Conservation (phyloP, 2,797 vertebrate genomes). For the Melanogrammus aeglefinus region DNA sequence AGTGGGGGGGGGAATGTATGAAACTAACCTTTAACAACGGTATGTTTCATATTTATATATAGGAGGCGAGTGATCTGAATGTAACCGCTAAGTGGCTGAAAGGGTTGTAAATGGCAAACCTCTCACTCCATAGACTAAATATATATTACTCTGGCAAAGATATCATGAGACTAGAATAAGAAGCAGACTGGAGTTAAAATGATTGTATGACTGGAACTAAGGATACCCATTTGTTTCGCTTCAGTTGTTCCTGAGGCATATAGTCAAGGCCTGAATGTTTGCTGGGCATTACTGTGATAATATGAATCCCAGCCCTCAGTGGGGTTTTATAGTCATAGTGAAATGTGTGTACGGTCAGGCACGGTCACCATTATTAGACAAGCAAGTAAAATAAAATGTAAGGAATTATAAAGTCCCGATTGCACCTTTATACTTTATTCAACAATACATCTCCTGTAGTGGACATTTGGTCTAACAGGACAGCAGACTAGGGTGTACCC, state of each 20-base stretch:
- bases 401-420: slow-evolving; percentile 55
- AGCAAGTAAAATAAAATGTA: slow-evolving; percentile 57
- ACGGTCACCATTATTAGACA: slow-evolving; percentile 8
- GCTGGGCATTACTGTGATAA: not conserved
- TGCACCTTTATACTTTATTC: slow-evolving; percentile 76
- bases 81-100: not conserved
- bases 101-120: slow-evolving; percentile 2
- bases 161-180: not conserved
- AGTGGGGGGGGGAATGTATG: slow-evolving; percentile 12
- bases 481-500: slow-evolving; percentile 66
- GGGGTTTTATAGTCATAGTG: slow-evolving; percentile 10
- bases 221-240: no score
- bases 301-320: not conserved
- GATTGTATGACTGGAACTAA: not conserved
- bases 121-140: not conserved
- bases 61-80: not conserved
- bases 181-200: not conserved
- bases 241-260: no score
- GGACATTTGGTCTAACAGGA: slow-evolving; percentile 70
- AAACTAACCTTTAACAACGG: slow-evolving; percentile 14
- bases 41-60: not conserved
- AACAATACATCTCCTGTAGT: slow-evolving; percentile 70
- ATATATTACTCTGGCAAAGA: not conserved
- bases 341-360: slow-evolving; percentile 18
- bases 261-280: no score